These are phyloP conservation scores for Mustelus asterias DNA, from an alignment of 2,113 vertebrate species.

Conservation along the genomic window DNA sequence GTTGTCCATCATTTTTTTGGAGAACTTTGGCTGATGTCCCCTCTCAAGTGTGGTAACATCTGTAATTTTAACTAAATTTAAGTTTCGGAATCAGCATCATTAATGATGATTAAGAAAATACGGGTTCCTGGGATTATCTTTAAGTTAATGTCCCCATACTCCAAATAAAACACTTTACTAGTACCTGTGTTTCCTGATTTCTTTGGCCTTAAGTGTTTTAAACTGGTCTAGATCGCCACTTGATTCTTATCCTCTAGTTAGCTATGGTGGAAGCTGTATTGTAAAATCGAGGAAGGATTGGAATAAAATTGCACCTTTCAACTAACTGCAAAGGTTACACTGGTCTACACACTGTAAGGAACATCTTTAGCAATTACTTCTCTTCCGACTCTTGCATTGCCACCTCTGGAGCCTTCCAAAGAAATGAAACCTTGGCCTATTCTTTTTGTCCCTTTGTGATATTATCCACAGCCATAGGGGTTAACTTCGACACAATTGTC, in stretches of 20 bases:
- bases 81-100: neutral
- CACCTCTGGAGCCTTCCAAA: neutral
- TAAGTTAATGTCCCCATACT: neutral
- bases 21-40: neutral
- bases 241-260: neutral
- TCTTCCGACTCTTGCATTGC: neutral
- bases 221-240: neutral
- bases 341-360: neutral
- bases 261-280: neutral
- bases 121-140: neutral
- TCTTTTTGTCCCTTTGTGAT: neutral
- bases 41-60: neutral
- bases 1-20: neutral
- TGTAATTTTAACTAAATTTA: neutral
- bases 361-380: neutral
- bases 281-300: neutral
- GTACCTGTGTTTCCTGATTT: neutral
- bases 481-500: neutral
- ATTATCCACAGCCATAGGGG: neutral
- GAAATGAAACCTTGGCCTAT: neutral
- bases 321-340: neutral
- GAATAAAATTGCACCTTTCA: neutral
- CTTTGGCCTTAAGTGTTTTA: neutral
- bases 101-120: neutral
- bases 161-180: neutral